Evolutionary conservation across 2,113 vertebrate species (phyloP), one percentile per base, ranked within the genome.

Genomic region (Zeus faber): DNA sequence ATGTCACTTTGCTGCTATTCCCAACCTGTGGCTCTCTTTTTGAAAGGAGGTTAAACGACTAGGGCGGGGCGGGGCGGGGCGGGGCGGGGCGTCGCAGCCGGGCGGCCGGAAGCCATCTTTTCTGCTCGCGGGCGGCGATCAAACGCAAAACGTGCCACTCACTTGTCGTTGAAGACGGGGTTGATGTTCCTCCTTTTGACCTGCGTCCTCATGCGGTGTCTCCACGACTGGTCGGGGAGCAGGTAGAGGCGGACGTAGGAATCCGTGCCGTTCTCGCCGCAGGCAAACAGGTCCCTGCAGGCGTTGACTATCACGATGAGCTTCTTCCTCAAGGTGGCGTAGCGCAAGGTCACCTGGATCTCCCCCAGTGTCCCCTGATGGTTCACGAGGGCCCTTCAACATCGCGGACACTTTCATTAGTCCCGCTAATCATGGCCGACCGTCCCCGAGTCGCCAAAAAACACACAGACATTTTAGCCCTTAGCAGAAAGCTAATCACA

Each of bases 201-300:
- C 0, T 91, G 85, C 0, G 96, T 98, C 67, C 83, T 92, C 85
- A 89, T 96, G 43, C 96, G 91, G 67, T 91, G 89, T 47, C 83
- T 64, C 95, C 95, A 98, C 23, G 86, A 85, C 67, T 92, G 92
- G 21, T 98, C 95, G 3, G 95, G 96, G 59, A 99, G 88, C 52
- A 99, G 77, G 84, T 99, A 97, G 57, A 98, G 70, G 10, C 91
- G 94, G 35, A 98, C 93, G 0, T 99, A 98, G 0, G 93, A 92
- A 76, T 96, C 93, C 0, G 92, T 92, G 59, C 94, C 94, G 6
- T 67, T 89, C 52, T 88, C 90, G 39, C 78, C 89, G 78, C 85
- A 91, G 25, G 90, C 86, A 3, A 92, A 89, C 69, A 99, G 58
- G 69, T 94, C 90, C 79, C 96, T 98, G 95, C 96, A 98, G 58